A percentile compares a stretch with the other conserved stretches of the same genome.
Evolutionary conservation across 2,888 invertebrate genomes (phyloP).

Genomic region (Dexiosoma caninum): DNA sequence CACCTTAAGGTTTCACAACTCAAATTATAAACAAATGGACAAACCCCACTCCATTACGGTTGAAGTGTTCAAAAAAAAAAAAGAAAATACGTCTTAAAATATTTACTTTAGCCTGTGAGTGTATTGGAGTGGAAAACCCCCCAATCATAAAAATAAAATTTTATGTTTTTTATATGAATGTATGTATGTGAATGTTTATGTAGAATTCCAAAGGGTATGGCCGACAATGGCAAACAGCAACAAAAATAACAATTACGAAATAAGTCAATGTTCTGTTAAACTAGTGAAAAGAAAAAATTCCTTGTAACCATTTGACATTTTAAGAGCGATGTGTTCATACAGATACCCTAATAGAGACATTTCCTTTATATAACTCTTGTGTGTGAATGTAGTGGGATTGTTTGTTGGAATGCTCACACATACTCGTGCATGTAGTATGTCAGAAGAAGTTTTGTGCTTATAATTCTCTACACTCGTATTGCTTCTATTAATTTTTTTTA

Average conservation of each 20-base stretch:
- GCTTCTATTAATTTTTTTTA: too few species aligned
- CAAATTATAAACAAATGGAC: too few species aligned
- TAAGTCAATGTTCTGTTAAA: conserved; percentile 51
- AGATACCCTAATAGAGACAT: conserved; percentile 58
- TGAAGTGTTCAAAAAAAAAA: background rate
- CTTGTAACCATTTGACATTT: conserved; percentile 52
- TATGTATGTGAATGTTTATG: too few species aligned
- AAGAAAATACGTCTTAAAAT: conserved; percentile 44
- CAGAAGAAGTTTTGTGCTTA: too few species aligned
- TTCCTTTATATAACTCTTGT: conserved; percentile 11
- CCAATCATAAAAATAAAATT: too few species aligned
- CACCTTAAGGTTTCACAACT: too few species aligned
- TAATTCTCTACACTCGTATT: too few species aligned
- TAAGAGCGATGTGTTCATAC: conserved; percentile 58
- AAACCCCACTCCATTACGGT: too few species aligned
- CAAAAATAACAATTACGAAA: conserved; percentile 15
- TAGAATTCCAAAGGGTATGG: conserved; percentile 40
- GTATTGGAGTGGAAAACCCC: too few species aligned
- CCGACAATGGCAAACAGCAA: conserved; percentile 11
- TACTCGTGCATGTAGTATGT: background rate
- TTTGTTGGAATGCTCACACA: background rate
- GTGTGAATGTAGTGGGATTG: background rate
- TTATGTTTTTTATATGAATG: too few species aligned
- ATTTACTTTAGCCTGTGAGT: too few species aligned
- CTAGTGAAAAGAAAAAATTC: conserved; percentile 50